Base-by-base conservation (phyloP, 1,140 invertebrate species). In the Dendrolimus kikuchii region DNA sequence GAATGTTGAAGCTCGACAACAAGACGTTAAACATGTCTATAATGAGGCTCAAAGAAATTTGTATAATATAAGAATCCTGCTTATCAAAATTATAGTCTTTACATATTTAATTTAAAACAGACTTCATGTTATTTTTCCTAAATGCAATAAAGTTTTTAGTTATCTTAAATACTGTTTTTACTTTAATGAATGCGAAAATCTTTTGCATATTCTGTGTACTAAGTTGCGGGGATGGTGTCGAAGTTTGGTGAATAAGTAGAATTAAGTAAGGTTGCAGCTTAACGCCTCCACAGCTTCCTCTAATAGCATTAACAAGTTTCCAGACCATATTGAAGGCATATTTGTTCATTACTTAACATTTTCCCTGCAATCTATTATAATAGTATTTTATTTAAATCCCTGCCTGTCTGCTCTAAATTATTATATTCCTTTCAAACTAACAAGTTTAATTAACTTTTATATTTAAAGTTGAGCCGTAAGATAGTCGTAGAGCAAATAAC, bases 231-330 rank as follows among this genome's bases (percentile, higher is more conserved):
- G 54, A 10, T 8, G 52, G 6, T 45, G 49, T 37, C 49, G 54
- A 81, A 83, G 71, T 81, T 84, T 77, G 49, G 45, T 57, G 67
- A 78, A 78, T 83, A 81, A 84, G 80, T 81, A 84, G 78, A 81
- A 76, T 81, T 84, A 84, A 83, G 77, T 81, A 81, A 78, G 73
- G 77, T 77, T 77, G 74, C 68, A 69, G 72, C 80, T 83, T 83
- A 75, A 83, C 80, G 78, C 80, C 78, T 77, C 66, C 66, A 57
- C 66, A 69, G 77, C 74, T 83, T 79, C 64, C 69, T 67, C 65
- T 81, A 83, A 83, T 83, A 83, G 80, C 74, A 83, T 83, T 83
- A 83, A 69, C 75, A 83, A 83, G 78, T 83, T 83, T 81, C 78
- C 77, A 83, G 80, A 83, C 80, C 74, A 69, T 83, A 78, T 80